These are phyloP conservation scores for Pycnonotus jocosus DNA, from an alignment of 2,113 vertebrate species.

Conservation along the genomic window DNA sequence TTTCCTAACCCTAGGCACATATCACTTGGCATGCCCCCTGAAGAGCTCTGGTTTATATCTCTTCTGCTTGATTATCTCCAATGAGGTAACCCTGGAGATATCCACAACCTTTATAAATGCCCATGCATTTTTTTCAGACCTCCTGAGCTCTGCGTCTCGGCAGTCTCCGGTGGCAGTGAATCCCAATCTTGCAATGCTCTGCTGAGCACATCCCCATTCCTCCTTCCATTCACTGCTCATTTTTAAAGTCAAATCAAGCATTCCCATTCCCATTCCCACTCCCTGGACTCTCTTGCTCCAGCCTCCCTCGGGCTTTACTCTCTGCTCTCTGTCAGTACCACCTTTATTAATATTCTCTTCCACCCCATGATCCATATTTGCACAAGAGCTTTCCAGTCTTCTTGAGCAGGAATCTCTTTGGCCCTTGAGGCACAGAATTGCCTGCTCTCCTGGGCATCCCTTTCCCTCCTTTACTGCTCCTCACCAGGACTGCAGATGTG, in stretches of 20 bases:
- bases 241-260: not conserved
- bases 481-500: not conserved
- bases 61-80: slow-evolving; percentile 7
- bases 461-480: not conserved
- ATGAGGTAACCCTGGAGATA: not conserved
- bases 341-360: not conserved
- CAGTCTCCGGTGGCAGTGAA: not conserved
- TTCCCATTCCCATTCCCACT: not conserved
- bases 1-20: not conserved
- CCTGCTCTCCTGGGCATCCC: not conserved
- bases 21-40: not conserved
- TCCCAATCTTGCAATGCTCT: not conserved
- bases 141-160: fast-evolving
- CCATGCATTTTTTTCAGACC: not conserved
- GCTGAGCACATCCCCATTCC: not conserved
- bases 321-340: not conserved
- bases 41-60: not conserved
- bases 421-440: not conserved
- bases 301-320: not conserved
- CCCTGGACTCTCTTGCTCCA: not conserved
- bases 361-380: not conserved
- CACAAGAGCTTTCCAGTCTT: not conserved
- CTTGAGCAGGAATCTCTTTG: not conserved
- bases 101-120: not conserved
- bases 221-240: not conserved